These are phyloP conservation scores for Anoplolepis gracilipes DNA, from an alignment of 1,140 invertebrate species.

Conservation along the genomic window DNA sequence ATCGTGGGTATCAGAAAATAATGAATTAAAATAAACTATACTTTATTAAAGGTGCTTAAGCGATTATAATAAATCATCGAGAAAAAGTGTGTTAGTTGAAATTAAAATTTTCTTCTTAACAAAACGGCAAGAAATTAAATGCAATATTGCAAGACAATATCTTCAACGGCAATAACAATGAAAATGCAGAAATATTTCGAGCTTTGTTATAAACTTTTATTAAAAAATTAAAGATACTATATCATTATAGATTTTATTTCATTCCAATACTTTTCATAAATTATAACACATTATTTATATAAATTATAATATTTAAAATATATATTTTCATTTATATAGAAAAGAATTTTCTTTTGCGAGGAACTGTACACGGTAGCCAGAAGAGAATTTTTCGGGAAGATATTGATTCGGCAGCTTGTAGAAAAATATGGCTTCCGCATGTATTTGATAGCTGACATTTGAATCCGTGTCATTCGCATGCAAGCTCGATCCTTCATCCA, in stretches of 20 bases:
- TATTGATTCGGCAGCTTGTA: background rate
- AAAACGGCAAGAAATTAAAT: too few species aligned
- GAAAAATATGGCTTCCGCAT: constrained; percentile 24
- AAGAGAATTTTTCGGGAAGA: background rate
- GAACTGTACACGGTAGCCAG: background rate
- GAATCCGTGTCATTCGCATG: constrained; percentile 14
- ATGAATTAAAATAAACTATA: background rate
- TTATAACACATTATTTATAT: too few species aligned
- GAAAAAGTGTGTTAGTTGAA: background rate
- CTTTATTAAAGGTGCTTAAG: background rate
- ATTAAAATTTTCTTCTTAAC: background rate
- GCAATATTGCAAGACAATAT: too few species aligned
- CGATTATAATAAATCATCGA: background rate
- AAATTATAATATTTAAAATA: background rate
- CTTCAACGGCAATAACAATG: background rate
- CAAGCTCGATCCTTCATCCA: background rate
- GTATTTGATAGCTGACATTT: constrained; percentile 18
- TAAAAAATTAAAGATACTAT: background rate
- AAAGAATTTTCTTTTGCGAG: background rate
- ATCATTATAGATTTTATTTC: background rate
- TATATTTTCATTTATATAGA: background rate
- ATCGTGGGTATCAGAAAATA: background rate
- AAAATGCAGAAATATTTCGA: background rate
- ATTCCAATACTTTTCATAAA: background rate
- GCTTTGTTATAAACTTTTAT: background rate